phyloP scores from a whole-genome alignment of 37 sponge, comb jelly and placozoan genomes.

The Theonella swinhoei region DNA sequence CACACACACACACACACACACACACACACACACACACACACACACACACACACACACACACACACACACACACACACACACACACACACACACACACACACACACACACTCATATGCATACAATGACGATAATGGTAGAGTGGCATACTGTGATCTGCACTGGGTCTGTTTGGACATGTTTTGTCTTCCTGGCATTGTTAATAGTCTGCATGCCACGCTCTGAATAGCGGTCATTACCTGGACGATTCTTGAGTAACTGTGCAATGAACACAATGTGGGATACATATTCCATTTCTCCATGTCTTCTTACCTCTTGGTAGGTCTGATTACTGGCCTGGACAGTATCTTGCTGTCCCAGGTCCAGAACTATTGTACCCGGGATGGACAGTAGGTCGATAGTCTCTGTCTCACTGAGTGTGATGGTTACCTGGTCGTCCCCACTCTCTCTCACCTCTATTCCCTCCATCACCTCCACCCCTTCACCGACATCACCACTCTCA shows the following conservation, averaged over 20 bases:
- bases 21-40: background rate
- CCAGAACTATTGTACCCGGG: slow-evolving; percentile 80
- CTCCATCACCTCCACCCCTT: no score
- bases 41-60: background rate
- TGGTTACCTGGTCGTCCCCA: slow-evolving; percentile 59
- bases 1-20: background rate
- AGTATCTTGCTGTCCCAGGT: slow-evolving; percentile 74
- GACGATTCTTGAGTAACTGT: slow-evolving; percentile 33
- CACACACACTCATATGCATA: no score
- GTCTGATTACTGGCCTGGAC: slow-evolving; percentile 69
- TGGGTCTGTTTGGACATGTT: slow-evolving; percentile 79
- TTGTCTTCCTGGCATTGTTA: slow-evolving; percentile 81
- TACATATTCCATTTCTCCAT: no score
- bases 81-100: slow-evolving; percentile 15
- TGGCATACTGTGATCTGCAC: slow-evolving; percentile 54
- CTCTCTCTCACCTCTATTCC: no score
- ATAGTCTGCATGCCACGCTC: slow-evolving; percentile 95
- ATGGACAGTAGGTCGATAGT: slow-evolving; percentile 94
- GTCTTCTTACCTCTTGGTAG: slow-evolving; percentile 75
- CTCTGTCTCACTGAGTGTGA: slow-evolving; percentile 89
- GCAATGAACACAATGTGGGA: background rate
- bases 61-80: slow-evolving; percentile 17
- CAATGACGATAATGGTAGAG: background rate
- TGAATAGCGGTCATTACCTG: slow-evolving; percentile 89
- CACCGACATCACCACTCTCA: background rate